Conservation (phyloP, 1,140 invertebrate species). For the Hyphantria cunea region DNA sequence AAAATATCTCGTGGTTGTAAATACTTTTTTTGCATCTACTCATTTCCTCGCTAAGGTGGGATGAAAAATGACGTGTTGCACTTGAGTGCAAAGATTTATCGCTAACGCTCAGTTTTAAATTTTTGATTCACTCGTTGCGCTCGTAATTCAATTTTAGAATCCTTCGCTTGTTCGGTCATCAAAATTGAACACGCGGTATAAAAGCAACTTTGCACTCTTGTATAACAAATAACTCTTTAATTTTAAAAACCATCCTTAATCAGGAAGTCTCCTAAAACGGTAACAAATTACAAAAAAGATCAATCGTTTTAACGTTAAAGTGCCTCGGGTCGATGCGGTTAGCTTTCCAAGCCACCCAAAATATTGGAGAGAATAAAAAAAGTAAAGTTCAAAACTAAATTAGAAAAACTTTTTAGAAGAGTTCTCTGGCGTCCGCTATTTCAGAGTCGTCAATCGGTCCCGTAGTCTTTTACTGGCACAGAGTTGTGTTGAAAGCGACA, state of each 20-base stretch:
- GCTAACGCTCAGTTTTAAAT: too few relatives aligned
- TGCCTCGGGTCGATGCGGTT: conserved; percentile 9
- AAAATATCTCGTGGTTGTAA: too few relatives aligned
- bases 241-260: conserved; percentile 4
- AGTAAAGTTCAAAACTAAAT: conserved; percentile 48
- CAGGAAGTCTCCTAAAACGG: conserved; percentile 21
- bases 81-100: too few relatives aligned
- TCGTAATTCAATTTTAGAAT: too few relatives aligned
- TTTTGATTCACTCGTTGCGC: too few relatives aligned
- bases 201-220: too few relatives aligned
- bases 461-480: conserved; percentile 45
- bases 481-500: conserved; percentile 35
- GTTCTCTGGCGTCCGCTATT: conserved; percentile 52
- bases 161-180: too few relatives aligned
- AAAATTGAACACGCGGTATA: too few relatives aligned
- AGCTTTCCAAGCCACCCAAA: conserved; percentile 36
- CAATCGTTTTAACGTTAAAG: conserved; percentile 26
- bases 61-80: too few relatives aligned
- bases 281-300: conserved; percentile 26
- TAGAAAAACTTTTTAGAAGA: conserved; percentile 54
- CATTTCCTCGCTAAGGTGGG: too few relatives aligned
- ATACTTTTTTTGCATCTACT: too few relatives aligned
- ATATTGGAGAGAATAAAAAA: conserved; percentile 38
- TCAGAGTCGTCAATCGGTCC: conserved; percentile 58
- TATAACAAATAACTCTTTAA: conserved; percentile 11